Base-by-base conservation (phyloP, 2,113 vertebrate genomes). In the Xiphophorus couchianus region DNA sequence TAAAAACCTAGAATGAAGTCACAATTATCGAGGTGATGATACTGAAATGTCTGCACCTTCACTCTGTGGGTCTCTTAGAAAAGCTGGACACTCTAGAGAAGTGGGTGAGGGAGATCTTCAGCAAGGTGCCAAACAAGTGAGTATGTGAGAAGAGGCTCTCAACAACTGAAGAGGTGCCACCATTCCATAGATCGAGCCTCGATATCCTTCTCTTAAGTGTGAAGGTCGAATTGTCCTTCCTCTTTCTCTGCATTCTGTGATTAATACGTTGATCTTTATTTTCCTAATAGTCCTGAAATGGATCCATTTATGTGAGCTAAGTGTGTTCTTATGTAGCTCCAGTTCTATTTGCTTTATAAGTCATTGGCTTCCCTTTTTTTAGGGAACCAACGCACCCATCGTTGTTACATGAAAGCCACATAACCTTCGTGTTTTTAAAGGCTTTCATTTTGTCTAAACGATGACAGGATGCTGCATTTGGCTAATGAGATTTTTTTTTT, bases 61-160 rank as follows among this genome's bases (percentile, higher is more conserved):
- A 44, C 78, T 83, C 9, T 3, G 27, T 83, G 61, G 80, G 48
- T 82, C 74, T 66, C 69, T 80, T 78, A 99, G 98, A 99, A 93
- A 97, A 93, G 68, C 91, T 99, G 93, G 96, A 98, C 94, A 98
- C 96, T 14, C 93, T 99, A 93, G 97, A 99, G 93, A 94, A 96
- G 84, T 99, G 97, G 97, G 97, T 98, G 89, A 96, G 93, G 71
- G 97, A 98, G 94, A 97, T 99, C 91, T 99, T 99, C 93, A 96
- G 95, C 70, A 93, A 96, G 81, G 96, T 99, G 87, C 97, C 97
- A 78, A 97, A 98, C 94, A 99, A 99, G 98, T 99, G 94, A 95
- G 97, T 93, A 69, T 61, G 12, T 71, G 19, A 73, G 67, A 27
- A 74, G 84, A 78, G 78, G 29, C 83, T 84, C 77, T 80, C 68